phyloP scores from a whole-genome alignment of 2,113 vertebrate genomes.

The Tachycineta bicolor region DNA sequence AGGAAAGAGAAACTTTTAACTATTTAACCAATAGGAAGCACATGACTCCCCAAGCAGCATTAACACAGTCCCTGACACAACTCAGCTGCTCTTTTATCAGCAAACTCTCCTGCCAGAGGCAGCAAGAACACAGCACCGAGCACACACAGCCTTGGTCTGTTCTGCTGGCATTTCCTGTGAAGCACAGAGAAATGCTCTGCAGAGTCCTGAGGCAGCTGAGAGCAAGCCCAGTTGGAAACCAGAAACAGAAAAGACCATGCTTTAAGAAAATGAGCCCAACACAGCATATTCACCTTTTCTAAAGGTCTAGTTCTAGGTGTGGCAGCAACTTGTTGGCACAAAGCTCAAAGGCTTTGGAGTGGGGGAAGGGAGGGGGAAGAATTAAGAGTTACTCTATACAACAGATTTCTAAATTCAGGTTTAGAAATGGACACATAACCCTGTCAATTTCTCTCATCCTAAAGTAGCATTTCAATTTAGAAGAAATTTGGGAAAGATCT shows the following conservation, averaged over 20 bases:
- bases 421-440: not conserved
- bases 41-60: not conserved
- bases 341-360: fast-evolving
- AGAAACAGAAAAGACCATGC: not conserved
- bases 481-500: not conserved
- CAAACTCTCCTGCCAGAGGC: not conserved
- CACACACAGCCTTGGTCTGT: not conserved
- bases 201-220: not conserved
- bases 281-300: not conserved
- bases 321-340: not conserved
- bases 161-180: not conserved
- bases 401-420: not conserved
- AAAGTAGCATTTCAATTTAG: not conserved
- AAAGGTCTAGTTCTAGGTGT: not conserved
- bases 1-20: not conserved
- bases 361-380: fast-evolving
- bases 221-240: not conserved
- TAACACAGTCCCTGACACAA: not conserved
- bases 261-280: not conserved
- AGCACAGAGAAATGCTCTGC: not conserved
- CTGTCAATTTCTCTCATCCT: not conserved
- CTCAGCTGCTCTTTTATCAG: not conserved
- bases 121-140: not conserved
- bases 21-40: not conserved
- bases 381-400: not conserved